Percentiles rank a stretch among this genome's conserved stretches.
Conservation (phyloP, 2,888 invertebrate species). For the Trimorus sp. region DNA sequence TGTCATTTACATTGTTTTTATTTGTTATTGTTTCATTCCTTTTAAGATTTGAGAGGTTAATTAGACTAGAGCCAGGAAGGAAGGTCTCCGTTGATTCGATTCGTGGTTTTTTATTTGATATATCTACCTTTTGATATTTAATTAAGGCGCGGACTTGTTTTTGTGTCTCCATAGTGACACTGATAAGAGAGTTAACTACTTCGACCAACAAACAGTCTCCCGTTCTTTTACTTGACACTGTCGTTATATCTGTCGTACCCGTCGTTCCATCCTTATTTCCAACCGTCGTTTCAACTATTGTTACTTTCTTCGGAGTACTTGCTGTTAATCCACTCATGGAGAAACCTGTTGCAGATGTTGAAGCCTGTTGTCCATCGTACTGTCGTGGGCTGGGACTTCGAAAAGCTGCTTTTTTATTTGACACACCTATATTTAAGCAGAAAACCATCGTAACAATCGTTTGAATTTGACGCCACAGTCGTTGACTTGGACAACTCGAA, state of each 20-base stretch:
- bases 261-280: no score
- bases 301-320: no score
- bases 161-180: slow-evolving; percentile 8
- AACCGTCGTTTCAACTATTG: no score
- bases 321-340: no score
- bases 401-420: no score
- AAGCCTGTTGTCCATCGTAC: no score
- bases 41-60: slow-evolving; percentile 2
- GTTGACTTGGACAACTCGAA: no score
- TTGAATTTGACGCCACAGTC: no score
- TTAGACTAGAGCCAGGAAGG: background rate
- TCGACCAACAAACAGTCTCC: background rate
- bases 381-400: no score
- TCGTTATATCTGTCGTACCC: background rate
- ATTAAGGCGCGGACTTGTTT: slow-evolving; percentile 7
- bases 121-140: slow-evolving; percentile 8
- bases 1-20: slow-evolving; percentile 9
- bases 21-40: background rate
- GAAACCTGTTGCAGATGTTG: no score
- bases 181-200: background rate
- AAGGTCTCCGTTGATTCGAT: background rate
- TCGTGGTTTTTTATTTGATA: background rate
- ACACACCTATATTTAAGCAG: no score
- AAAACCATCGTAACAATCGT: no score
- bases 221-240: background rate